Evolutionary conservation across 2,797 vertebrate species (phyloP).

Genomic region (Etheostoma nigrum): DNA sequence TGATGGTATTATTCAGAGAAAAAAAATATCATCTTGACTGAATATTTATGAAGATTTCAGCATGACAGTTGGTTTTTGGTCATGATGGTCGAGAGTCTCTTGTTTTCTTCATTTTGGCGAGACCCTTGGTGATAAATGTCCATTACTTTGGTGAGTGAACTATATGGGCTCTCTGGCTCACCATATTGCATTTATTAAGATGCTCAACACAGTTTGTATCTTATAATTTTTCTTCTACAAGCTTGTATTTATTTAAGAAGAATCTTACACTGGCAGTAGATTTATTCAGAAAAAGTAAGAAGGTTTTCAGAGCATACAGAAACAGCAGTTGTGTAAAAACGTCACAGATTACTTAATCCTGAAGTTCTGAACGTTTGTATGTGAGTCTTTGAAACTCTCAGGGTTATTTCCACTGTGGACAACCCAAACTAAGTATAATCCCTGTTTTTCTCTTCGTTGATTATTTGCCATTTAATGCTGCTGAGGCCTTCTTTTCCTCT

Average conservation of each 20-base stretch:
- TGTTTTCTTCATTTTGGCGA: constrained; percentile 1
- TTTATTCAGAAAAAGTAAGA: not conserved
- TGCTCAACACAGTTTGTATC: not conserved
- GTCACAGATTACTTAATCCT: not conserved
- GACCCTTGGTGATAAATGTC: not conserved
- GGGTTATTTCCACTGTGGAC: constrained; percentile 11
- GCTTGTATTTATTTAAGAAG: not conserved
- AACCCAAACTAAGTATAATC: not conserved
- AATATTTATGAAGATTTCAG: not conserved
- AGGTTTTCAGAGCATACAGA: not conserved
- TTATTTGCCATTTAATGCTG: constrained; percentile 30
- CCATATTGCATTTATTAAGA: not conserved
- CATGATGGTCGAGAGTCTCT: not conserved
- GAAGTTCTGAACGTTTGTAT: not conserved
- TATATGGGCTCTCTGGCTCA: not conserved
- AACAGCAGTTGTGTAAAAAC: not conserved
- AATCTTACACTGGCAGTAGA: not conserved
- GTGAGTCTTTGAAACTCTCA: not conserved
- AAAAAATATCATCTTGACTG: not conserved
- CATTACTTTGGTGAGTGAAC: not conserved
- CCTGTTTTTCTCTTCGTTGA: constrained; percentile 23
- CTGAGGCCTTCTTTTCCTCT: constrained; percentile 15
- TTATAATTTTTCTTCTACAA: not conserved
- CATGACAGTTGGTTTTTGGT: not conserved
- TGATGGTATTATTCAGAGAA: not conserved